Evolutionary conservation across 1,140 invertebrate species (phyloP).

Genomic region (Idris sp.): DNA sequence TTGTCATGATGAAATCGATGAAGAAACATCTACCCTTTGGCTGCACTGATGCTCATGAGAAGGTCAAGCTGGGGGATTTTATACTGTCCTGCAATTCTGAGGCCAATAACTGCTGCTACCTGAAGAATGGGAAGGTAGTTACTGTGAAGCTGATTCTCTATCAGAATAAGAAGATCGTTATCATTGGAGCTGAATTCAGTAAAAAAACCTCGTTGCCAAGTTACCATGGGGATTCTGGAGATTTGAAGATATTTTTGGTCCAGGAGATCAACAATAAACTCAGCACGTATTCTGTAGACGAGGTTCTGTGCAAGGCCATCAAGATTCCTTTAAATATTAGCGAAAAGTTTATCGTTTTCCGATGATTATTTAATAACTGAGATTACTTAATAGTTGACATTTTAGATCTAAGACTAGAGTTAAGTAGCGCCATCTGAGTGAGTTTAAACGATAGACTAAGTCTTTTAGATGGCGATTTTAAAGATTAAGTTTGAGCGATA

Average conservation of each 20-base stretch:
- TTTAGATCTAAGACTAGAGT: too few relatives aligned
- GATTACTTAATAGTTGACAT: too few relatives aligned
- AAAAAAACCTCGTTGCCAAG: slow-evolving; percentile 6
- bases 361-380: slow-evolving; percentile 1
- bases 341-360: slow-evolving; percentile 8
- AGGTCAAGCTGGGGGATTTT: slow-evolving; percentile 41
- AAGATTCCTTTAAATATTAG: not conserved
- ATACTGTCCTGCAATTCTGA: slow-evolving; percentile 21
- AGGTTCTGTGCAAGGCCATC: slow-evolving; percentile 7
- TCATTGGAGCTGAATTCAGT: slow-evolving; percentile 36
- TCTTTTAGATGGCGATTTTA: too few relatives aligned
- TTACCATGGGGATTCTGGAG: slow-evolving; percentile 21
- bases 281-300: too few relatives aligned
- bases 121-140: slow-evolving; percentile 42
- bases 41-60: slow-evolving; percentile 21
- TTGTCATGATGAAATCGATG: not conserved
- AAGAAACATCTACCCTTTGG: slow-evolving; percentile 6
- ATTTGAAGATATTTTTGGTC: too few relatives aligned
- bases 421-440: too few relatives aligned
- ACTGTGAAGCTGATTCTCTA: slow-evolving; percentile 38
- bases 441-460: too few relatives aligned
- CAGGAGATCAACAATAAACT: too few relatives aligned
- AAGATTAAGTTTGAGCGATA: too few relatives aligned
- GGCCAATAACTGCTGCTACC: slow-evolving; percentile 55
- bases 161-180: slow-evolving; percentile 13